Conservation (phyloP, 1,140 invertebrate species). For the Brachionus calyciflorus region DNA sequence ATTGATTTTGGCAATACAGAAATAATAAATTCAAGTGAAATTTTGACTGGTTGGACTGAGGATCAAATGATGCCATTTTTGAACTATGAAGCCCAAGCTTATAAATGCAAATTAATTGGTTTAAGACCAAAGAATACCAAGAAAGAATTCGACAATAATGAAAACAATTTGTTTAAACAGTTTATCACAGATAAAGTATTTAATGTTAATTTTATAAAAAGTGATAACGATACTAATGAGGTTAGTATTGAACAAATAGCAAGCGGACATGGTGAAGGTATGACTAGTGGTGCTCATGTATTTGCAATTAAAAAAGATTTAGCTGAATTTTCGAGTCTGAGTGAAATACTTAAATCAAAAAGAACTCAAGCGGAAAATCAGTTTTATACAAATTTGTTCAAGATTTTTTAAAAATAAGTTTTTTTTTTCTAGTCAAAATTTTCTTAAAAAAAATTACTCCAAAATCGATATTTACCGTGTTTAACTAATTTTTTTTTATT, state of each 20-base stretch:
- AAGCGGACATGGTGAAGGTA: neutral
- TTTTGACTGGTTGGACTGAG: neutral
- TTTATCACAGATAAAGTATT: constrained; percentile 6
- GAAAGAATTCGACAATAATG: neutral
- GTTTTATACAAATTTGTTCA: constrained; percentile 24
- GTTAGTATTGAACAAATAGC: too few relatives aligned
- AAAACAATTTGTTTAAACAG: constrained; percentile 5
- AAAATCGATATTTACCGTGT: too few relatives aligned
- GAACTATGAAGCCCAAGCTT: neutral
- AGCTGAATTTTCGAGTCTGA: neutral
- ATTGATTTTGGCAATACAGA: constrained; percentile 38
- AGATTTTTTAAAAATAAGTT: too few relatives aligned
- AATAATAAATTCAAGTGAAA: neutral
- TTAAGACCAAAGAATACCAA: neutral
- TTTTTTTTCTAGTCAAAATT: neutral
- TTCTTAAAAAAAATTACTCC: neutral
- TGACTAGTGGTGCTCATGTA: neutral
- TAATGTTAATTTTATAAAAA: constrained; percentile 5
- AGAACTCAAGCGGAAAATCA: constrained; percentile 4
- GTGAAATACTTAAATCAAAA: neutral
- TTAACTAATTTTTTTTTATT: too few relatives aligned
- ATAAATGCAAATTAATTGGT: neutral
- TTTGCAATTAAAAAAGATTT: neutral
- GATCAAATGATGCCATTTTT: neutral
- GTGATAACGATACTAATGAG: neutral